phyloP scores from a whole-genome alignment of 2,888 invertebrate species.

The Gisinianus flammeolus region DNA sequence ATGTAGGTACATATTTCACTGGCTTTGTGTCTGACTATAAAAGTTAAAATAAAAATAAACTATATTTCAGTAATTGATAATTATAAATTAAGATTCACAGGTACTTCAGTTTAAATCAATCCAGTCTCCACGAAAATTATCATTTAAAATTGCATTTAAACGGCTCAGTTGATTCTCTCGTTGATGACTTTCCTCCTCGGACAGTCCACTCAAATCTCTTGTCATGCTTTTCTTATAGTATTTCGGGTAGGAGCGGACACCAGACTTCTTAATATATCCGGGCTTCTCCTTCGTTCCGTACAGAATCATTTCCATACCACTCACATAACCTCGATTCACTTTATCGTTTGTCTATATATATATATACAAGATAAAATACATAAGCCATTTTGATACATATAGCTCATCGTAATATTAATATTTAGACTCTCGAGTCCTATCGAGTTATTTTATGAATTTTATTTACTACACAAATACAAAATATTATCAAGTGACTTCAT shows the following conservation, averaged over 20 bases:
- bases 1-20: no score
- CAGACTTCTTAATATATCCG: slow-evolving; percentile 68
- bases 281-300: slow-evolving; percentile 75
- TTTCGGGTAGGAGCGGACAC: slow-evolving; percentile 65
- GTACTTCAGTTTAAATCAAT: no score
- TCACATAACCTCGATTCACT: slow-evolving; percentile 68
- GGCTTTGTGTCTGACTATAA: no score
- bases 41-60: no score
- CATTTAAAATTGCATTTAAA: slow-evolving; percentile 1
- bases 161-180: not conserved
- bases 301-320: slow-evolving; percentile 68
- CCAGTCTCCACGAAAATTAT: not conserved
- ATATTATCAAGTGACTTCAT: no score
- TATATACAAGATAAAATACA: not conserved
- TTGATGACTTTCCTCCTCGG: not conserved
- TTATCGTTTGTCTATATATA: slow-evolving; percentile 57
- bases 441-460: no score
- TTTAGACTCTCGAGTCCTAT: no score
- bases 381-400: no score
- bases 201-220: not conserved
- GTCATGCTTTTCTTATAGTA: slow-evolving; percentile 63
- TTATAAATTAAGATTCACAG: no score
- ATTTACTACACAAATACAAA: no score
- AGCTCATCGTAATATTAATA: no score
- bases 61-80: no score